Conservation (phyloP, 2,888 invertebrate species). For the Cylloceria caligata region DNA sequence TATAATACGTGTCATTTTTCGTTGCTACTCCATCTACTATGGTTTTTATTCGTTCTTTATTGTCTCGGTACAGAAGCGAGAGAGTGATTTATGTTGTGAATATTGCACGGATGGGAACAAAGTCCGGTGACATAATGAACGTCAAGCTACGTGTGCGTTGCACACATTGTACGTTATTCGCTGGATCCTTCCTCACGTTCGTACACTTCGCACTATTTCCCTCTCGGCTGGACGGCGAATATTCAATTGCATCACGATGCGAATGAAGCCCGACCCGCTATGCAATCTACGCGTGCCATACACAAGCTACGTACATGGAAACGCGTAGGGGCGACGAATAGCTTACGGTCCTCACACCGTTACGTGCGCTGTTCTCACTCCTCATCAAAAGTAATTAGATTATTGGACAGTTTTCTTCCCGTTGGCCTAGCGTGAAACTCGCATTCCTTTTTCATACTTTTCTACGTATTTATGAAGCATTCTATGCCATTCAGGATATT, state of each 20-base stretch:
- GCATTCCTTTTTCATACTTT: neutral
- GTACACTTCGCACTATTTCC: constrained; percentile 58
- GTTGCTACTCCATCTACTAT: constrained; percentile 22
- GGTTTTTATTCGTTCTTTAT: constrained; percentile 60
- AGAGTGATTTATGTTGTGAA: constrained; percentile 64
- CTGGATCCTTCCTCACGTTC: constrained; percentile 53
- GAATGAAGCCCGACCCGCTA: constrained; percentile 44
- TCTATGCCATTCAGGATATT: neutral
- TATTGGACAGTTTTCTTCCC: constrained; percentile 71
- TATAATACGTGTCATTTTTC: constrained; percentile 50
- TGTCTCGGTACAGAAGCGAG: constrained; percentile 51
- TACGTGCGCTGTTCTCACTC: constrained; percentile 53
- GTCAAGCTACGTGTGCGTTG: constrained; percentile 21
- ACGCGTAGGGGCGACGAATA: constrained; percentile 59
- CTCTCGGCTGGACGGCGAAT: constrained; percentile 72
- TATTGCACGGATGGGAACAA: constrained; percentile 55
- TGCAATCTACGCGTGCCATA: constrained; percentile 50
- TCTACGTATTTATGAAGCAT: neutral
- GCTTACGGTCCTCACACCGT: constrained; percentile 44
- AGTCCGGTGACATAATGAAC: constrained; percentile 63
- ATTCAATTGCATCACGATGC: constrained; percentile 75
- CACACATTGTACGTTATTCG: constrained; percentile 10
- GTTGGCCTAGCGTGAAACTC: constrained; percentile 39
- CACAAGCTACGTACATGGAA: constrained; percentile 13
- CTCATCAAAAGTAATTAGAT: constrained; percentile 78